These are phyloP conservation scores for Trachythela sp. DNA, from an alignment of 64 coral and sea anemone genomes.

Conservation along the genomic window DNA sequence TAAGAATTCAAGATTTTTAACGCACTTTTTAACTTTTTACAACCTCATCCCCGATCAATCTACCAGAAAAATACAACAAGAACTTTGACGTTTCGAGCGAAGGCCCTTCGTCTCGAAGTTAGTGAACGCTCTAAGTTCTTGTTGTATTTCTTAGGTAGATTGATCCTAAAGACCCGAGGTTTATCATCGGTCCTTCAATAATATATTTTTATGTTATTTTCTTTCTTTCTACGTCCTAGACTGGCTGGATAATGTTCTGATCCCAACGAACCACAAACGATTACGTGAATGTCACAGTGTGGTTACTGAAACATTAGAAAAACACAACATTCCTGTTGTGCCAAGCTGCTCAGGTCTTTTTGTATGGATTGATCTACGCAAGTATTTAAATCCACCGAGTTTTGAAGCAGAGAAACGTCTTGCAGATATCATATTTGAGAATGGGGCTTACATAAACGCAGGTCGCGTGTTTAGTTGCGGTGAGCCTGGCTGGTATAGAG, in stretches of 20 bases:
- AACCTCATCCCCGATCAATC: no score
- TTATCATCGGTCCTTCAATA: no score
- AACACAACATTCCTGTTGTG: conserved; percentile 38
- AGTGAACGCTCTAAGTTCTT: no score
- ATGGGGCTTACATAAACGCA: conserved; percentile 50
- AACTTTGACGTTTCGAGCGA: no score
- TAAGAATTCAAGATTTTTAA: no score
- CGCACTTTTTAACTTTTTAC: no score
- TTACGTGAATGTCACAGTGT: conserved; percentile 48
- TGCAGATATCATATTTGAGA: conserved; percentile 16
- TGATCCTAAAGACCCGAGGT: no score
- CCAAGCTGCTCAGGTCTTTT: conserved; percentile 47
- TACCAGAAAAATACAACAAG: no score
- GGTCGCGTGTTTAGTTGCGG: conserved; percentile 34
- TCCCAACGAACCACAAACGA: conserved; percentile 51
- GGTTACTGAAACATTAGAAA: conserved; percentile 29
- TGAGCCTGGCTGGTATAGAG: conserved; percentile 64
- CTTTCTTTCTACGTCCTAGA: not conserved
- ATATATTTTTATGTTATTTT: no score
- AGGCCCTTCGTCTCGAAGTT: no score
- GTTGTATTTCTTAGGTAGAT: no score
- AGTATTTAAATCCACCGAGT: not conserved
- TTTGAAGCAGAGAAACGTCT: conserved; percentile 62
- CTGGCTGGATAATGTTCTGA: conserved; percentile 51
- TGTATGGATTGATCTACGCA: conserved; percentile 47